These are phyloP conservation scores for Endomychus coccineus DNA, from an alignment of 2,888 invertebrate species.

Conservation along the genomic window DNA sequence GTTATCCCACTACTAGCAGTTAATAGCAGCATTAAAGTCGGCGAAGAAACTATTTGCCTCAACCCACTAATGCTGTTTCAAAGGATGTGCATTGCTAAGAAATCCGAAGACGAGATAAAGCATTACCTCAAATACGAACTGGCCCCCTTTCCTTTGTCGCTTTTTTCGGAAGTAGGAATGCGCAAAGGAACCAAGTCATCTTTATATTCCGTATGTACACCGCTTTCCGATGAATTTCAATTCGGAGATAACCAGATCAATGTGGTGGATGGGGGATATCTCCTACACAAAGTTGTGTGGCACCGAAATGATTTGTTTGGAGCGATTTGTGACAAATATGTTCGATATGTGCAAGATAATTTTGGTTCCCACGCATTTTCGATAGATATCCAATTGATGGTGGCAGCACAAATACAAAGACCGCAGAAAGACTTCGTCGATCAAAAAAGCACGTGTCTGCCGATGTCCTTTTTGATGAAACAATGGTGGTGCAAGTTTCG, in stretches of 20 bases:
- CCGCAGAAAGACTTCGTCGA: slow-evolving; percentile 24
- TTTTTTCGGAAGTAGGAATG: slow-evolving; percentile 16
- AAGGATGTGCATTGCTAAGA: slow-evolving; percentile 6
- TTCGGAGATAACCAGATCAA: slow-evolving; percentile 17
- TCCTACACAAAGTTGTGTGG: slow-evolving; percentile 31
- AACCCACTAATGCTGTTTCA: slow-evolving; percentile 2
- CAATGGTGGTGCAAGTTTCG: not conserved
- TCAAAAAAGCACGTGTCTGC: slow-evolving; percentile 11
- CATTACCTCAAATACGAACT: slow-evolving; percentile 20
- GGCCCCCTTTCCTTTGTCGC: slow-evolving; percentile 13
- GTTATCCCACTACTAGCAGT: not conserved
- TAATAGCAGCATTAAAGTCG: slow-evolving; percentile 2
- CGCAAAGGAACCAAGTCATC: slow-evolving; percentile 17
- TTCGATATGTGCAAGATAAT: slow-evolving; percentile 22
- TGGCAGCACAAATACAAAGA: slow-evolving; percentile 20
- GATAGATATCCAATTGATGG: slow-evolving; percentile 21
- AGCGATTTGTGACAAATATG: slow-evolving; percentile 22
- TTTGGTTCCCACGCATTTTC: slow-evolving; percentile 23
- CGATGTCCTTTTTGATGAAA: slow-evolving; percentile 20
- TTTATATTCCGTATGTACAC: slow-evolving; percentile 18
- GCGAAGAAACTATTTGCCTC: not conserved
- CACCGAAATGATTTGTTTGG: slow-evolving; percentile 17
- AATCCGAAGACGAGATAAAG: slow-evolving; percentile 11
- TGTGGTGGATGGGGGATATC: slow-evolving; percentile 30
- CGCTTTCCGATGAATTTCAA: slow-evolving; percentile 12